Base-by-base conservation (phyloP, 2,888 invertebrate species). In the Nasonovia ribisnigri region DNA sequence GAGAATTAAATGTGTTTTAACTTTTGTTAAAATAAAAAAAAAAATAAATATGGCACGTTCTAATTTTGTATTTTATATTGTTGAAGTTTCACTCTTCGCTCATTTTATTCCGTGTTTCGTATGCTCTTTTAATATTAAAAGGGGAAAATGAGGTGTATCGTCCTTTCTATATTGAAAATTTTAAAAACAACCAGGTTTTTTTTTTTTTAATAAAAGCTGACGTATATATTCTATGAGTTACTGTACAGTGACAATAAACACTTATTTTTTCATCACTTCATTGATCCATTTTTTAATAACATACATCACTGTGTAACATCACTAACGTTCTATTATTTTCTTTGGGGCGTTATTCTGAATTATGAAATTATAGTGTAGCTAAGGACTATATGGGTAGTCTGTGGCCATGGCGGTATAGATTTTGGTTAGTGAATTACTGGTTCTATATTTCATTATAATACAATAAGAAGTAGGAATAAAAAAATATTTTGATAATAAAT, bases 101-200 rank as follows among this genome's bases (percentile, higher is more conserved):
- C 10, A 20, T 46, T 90, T 67, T 67, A 46, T 67, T 90, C 36
- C 60, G 0, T 77, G 8, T 67, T 46, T n/a, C 10, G 11, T 42
- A 13, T 20, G 5, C 90, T 90, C 24, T 90, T 90, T 51, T 51
- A 48, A 36, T 90, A 90, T 90, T 84, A 84, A 90, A 90, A 90
- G 5, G 42, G 26, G 60, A 90, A 90, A 84, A 60, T 51, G 42
- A 51, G 54, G 43, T 48, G 24, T 90, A 67, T 48, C 42, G 26
- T 20, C 16, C 48, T 29, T 91, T 84, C 24, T 84, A 16, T 51
- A 90, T 42, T 84, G 8, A 29, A 29, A 91, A 36, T 24, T 51
- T 54, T 42, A 51, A 51, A 51, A 91, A 84, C 54, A 84, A 91
- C 54, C 48, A 43, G 11, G 51, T 51, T 26, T 43, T 90, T 67